These are phyloP conservation scores for Dipodomys merriami DNA, from an alignment of 2,113 vertebrate genomes.

Conservation along the genomic window DNA sequence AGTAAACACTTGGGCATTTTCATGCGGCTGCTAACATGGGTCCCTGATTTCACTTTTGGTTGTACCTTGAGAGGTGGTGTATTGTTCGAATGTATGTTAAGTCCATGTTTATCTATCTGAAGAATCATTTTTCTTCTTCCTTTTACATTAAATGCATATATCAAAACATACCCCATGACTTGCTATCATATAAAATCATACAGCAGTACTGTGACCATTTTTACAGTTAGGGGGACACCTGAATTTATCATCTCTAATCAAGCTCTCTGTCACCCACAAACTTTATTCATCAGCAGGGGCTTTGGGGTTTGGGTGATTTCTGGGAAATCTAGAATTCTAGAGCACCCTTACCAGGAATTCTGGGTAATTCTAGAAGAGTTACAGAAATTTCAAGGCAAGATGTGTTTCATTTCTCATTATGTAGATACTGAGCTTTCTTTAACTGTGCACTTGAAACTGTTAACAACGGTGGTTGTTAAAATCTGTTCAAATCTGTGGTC, in stretches of 20 bases:
- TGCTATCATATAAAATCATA: constrained; percentile 14
- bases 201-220: constrained; percentile 4
- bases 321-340: constrained; percentile 49
- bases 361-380: background rate
- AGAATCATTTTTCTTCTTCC: too few species aligned
- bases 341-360: background rate
- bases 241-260: constrained; percentile 3
- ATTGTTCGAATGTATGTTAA: background rate
- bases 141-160: background rate
- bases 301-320: background rate
- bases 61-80: background rate
- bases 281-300: background rate
- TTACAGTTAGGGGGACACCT: background rate
- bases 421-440: background rate
- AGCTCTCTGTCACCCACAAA: background rate
- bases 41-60: background rate
- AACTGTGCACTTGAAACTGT: background rate
- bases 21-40: background rate
- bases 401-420: background rate
- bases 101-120: background rate
- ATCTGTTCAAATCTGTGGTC: background rate
- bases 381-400: background rate
- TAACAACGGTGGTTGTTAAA: background rate
- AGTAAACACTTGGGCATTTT: background rate
- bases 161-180: background rate